These are phyloP conservation scores for Bovichtus diacanthus DNA, from an alignment of 2,797 vertebrate species.

Conservation along the genomic window DNA sequence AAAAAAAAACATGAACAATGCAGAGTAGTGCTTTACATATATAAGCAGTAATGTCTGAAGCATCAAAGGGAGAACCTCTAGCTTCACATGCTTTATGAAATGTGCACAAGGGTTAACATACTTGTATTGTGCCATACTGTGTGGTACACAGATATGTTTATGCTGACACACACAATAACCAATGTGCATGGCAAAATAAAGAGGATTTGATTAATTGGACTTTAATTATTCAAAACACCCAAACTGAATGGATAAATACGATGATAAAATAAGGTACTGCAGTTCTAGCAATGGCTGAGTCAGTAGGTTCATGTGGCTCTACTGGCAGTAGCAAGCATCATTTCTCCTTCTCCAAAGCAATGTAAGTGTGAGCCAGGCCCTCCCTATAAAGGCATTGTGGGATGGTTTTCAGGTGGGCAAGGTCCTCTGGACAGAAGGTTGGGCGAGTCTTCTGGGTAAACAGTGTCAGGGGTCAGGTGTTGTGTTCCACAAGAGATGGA, in stretches of 20 bases:
- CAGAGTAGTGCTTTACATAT: not conserved
- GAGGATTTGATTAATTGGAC: constrained; percentile 2
- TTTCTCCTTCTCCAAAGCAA: constrained; percentile 7
- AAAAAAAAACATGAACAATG: not conserved
- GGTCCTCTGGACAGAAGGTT: not conserved
- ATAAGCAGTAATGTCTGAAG: constrained; percentile 3
- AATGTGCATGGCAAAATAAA: not conserved
- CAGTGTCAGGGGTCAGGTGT: not conserved
- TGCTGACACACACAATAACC: constrained; percentile 1
- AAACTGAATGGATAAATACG: constrained; percentile 5
- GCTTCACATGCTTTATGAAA: constrained; percentile 27
- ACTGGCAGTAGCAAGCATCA: constrained; percentile 23
- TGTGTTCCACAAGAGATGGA: constrained; percentile 3
- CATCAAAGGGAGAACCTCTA: constrained; percentile 4
- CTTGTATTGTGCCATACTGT: constrained; percentile 1
- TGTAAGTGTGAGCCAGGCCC: constrained; percentile 23
- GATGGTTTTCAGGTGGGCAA: not conserved
- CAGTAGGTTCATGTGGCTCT: constrained; percentile 7
- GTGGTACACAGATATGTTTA: constrained; percentile 14
- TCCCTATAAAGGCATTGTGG: constrained; percentile 19
- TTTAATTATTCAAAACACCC: constrained; percentile 1
- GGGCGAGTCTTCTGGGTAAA: not conserved
- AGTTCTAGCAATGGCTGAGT: not conserved
- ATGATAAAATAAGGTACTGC: constrained; percentile 1
- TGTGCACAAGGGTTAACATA: constrained; percentile 12